Evolutionary conservation across 1,140 invertebrate species (phyloP).

Genomic region (Pygmarrhopalites habei): DNA sequence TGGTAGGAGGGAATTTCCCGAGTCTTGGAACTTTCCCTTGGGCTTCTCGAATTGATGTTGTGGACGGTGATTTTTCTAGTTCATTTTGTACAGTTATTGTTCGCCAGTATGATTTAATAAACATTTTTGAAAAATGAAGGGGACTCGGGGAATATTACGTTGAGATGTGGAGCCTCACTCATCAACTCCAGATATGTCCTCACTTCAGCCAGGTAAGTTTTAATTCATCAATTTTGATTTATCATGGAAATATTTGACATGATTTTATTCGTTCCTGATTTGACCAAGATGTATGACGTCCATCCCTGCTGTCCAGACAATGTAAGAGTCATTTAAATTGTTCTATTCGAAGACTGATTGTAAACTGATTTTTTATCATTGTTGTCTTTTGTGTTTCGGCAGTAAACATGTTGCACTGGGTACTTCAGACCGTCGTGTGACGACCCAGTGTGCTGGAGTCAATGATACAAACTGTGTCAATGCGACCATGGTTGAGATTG

Average conservation of each 20-base stretch:
- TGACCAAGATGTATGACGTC: too few relatives aligned
- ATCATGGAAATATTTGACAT: too few relatives aligned
- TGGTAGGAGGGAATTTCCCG: slow-evolving; percentile 9
- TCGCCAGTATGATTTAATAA: too few relatives aligned
- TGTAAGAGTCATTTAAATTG: too few relatives aligned
- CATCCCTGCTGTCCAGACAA: too few relatives aligned
- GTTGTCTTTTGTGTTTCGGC: background rate
- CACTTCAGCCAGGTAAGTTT: slow-evolving; percentile 12
- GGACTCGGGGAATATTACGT: background rate
- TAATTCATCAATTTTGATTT: too few relatives aligned
- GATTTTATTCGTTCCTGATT: too few relatives aligned
- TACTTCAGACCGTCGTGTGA: slow-evolving; percentile 4
- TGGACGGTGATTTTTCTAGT: slow-evolving; percentile 1
- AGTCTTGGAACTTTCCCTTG: background rate
- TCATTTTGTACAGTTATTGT: background rate
- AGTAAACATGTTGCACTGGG: slow-evolving; percentile 24
- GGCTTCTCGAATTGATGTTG: slow-evolving; percentile 5
- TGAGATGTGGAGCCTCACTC: slow-evolving; percentile 14
- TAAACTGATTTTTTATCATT: too few relatives aligned
- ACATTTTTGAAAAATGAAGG: too few relatives aligned
- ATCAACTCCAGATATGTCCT: slow-evolving; percentile 16
- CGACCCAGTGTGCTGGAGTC: slow-evolving; percentile 5
- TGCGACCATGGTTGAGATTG: slow-evolving; percentile 14
- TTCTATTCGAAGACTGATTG: too few relatives aligned
- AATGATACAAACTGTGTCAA: slow-evolving; percentile 16